Percentiles rank a stretch among this genome's conserved stretches.
phyloP scores from a whole-genome alignment of 2,797 vertebrate species.

The Labeo calbasu region DNA sequence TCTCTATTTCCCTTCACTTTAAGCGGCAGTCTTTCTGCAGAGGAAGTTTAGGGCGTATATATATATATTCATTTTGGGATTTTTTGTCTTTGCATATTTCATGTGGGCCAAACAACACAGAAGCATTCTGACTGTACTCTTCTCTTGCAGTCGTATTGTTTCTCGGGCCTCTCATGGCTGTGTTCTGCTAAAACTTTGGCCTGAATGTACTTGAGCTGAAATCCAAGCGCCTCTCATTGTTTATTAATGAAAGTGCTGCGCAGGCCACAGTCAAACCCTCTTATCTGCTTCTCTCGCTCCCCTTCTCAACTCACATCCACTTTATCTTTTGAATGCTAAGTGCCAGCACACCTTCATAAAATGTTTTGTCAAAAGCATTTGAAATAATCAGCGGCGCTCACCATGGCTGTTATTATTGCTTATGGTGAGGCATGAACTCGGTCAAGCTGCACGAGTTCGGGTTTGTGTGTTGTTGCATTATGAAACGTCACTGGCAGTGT shows the following conservation, averaged over 20 bases:
- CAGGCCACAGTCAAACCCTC: neutral
- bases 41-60: neutral
- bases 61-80: neutral
- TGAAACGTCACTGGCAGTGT: neutral
- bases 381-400: neutral
- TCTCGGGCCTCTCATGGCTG: neutral
- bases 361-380: slow-evolving; percentile 8
- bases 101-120: neutral
- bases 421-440: neutral
- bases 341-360: neutral
- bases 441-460: neutral
- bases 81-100: neutral
- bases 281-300: slow-evolving; percentile 16
- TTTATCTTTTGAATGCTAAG: slow-evolving; percentile 12
- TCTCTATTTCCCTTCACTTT: neutral
- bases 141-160: neutral
- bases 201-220: slow-evolving; percentile 40
- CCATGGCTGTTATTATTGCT: neutral
- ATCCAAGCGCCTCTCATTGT: slow-evolving; percentile 36
- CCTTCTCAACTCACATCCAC: slow-evolving; percentile 1
- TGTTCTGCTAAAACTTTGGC: slow-evolving; percentile 22
- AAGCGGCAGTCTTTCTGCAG: no score
- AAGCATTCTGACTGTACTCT: slow-evolving; percentile 11
- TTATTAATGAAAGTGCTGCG: slow-evolving; percentile 43
- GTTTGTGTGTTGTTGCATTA: neutral